Percentiles rank a stretch among this genome's conserved stretches.
phyloP scores from a whole-genome alignment of 2,113 vertebrate genomes.

The Chrysemys picta region DNA sequence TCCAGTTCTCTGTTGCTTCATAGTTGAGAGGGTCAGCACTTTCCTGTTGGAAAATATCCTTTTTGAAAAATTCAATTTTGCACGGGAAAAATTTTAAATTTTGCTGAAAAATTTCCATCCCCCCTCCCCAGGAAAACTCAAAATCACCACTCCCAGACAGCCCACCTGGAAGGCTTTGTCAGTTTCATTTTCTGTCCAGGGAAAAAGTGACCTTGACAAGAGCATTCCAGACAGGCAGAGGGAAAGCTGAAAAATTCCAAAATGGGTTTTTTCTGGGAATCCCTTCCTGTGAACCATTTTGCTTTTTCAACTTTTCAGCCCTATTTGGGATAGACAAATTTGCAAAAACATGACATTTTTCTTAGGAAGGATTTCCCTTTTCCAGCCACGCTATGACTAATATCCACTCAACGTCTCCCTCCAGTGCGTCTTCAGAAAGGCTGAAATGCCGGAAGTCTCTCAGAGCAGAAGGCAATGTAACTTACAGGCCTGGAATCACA shows the following conservation, averaged over 20 bases:
- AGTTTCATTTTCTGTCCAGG: not conserved
- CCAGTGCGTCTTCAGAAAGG: not conserved
- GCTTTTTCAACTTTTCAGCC: not conserved
- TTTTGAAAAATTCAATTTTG: not conserved
- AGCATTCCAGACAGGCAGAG: not conserved
- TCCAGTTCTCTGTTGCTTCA: not conserved
- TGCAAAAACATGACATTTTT: not conserved
- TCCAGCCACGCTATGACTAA: not conserved
- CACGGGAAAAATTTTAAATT: not conserved
- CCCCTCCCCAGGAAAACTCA: not conserved
- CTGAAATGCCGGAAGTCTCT: conserved; percentile 8
- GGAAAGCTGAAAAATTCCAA: not conserved
- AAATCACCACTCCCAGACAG: not conserved
- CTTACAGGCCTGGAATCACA: not conserved
- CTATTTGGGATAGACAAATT: not conserved
- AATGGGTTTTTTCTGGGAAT: not conserved
- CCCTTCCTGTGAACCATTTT: not conserved
- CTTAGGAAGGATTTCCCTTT: not conserved
- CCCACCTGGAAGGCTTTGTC: not conserved
- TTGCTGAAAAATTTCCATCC: not conserved
- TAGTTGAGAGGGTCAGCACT: not conserved
- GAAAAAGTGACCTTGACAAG: not conserved
- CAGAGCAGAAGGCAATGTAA: conserved; percentile 27
- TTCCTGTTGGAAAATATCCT: not conserved
- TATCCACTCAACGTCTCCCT: not conserved